These are phyloP conservation scores for Pandemis corylana DNA, from an alignment of 2,888 invertebrate genomes.

Conservation along the genomic window DNA sequence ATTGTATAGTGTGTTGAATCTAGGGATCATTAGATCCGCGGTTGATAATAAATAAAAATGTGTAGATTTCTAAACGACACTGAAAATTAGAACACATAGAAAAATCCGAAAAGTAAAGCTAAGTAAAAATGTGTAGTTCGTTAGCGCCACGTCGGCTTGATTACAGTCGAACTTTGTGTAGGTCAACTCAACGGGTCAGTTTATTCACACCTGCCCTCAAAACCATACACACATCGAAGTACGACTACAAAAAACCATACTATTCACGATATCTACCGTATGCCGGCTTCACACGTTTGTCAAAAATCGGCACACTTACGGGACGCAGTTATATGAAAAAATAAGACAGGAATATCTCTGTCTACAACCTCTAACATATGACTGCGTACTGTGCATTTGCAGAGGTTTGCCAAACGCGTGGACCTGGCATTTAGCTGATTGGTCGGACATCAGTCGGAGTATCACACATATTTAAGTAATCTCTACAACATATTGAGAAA, in stretches of 20 bases:
- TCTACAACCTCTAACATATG: too few species aligned
- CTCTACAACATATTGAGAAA: background rate
- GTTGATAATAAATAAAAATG: background rate
- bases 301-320: too few species aligned
- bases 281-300: too few species aligned
- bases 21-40: constrained; percentile 4
- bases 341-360: too few species aligned
- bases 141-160: background rate
- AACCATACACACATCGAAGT: background rate
- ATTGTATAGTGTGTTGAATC: background rate
- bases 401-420: too few species aligned
- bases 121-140: too few species aligned
- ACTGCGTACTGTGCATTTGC: too few species aligned
- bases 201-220: background rate
- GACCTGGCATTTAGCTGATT: background rate
- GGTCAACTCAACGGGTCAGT: background rate
- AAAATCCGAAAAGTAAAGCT: too few species aligned
- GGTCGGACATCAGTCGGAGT: background rate
- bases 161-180: background rate
- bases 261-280: background rate
- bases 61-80: too few species aligned
- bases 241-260: background rate
- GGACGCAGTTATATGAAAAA: too few species aligned
- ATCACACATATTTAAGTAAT: background rate
- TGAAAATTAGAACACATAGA: too few species aligned